phyloP scores from a whole-genome alignment of 1,140 invertebrate genomes.

The Chironomus striatipennis region DNA sequence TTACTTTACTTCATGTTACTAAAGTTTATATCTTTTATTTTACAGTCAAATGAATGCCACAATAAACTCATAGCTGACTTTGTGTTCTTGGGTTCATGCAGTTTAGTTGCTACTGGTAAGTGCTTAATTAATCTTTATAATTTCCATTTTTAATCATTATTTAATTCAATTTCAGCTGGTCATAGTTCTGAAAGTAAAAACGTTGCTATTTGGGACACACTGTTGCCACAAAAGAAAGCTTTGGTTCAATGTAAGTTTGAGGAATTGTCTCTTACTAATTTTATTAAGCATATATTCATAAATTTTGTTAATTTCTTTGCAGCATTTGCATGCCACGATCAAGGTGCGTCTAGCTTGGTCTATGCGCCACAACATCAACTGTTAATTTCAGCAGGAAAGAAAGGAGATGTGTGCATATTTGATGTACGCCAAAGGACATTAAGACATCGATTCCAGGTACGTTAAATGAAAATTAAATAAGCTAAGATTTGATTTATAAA shows the following conservation, averaged over 20 bases:
- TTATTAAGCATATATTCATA: background rate
- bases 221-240: constrained; percentile 90
- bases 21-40: constrained; percentile 30
- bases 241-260: constrained; percentile 67
- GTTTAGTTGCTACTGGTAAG: constrained; percentile 83
- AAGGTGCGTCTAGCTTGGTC: constrained; percentile 78
- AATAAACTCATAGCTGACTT: constrained; percentile 96
- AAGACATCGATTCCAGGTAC: constrained; percentile 68
- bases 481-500: no score
- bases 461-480: no score
- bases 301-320: constrained; percentile 30
- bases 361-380: constrained; percentile 88
- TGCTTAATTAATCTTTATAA: constrained; percentile 1
- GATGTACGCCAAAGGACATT: constrained; percentile 83
- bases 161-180: constrained; percentile 55
- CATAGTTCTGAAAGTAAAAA: constrained; percentile 95
- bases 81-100: constrained; percentile 94
- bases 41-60: constrained; percentile 91
- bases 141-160: constrained; percentile 17
- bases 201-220: constrained; percentile 97
- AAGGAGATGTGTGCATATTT: constrained; percentile 91
- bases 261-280: background rate
- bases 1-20: background rate
- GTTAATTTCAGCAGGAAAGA: constrained; percentile 89
- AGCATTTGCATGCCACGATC: constrained; percentile 88